Conservation (phyloP, 1,140 invertebrate species). For the Antheraea mylitta region DNA sequence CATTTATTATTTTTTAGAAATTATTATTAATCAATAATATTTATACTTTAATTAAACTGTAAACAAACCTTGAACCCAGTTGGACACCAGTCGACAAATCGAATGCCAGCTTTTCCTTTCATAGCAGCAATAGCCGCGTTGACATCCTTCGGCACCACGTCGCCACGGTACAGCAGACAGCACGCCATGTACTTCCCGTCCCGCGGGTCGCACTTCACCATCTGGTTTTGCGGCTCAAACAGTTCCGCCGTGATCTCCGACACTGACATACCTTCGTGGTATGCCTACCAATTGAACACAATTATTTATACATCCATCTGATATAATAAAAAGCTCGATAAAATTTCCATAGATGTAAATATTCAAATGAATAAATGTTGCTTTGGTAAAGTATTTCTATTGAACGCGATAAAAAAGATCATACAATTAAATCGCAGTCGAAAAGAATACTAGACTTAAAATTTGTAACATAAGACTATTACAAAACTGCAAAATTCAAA, state of each 20-base stretch:
- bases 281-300: slow-evolving; percentile 37
- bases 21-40: too few species aligned
- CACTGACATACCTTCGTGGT: slow-evolving; percentile 82
- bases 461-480: too few species aligned
- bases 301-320: background rate
- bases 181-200: slow-evolving; percentile 88
- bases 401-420: too few species aligned
- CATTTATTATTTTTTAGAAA: too few species aligned
- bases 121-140: slow-evolving; percentile 85
- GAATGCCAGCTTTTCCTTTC: slow-evolving; percentile 86
- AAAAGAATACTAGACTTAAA: too few species aligned
- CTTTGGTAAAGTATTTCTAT: too few species aligned
- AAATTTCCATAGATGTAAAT: too few species aligned
- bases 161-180: slow-evolving; percentile 86
- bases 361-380: too few species aligned
- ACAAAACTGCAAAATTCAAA: too few species aligned
- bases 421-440: too few species aligned
- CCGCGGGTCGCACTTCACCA: slow-evolving; percentile 85
- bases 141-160: slow-evolving; percentile 88
- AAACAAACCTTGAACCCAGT: slow-evolving; percentile 84
- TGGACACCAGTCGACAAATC: slow-evolving; percentile 86
- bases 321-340: too few species aligned
- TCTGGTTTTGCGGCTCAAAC: slow-evolving; percentile 84
- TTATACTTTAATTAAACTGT: too few species aligned
- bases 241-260: slow-evolving; percentile 85